phyloP scores from a whole-genome alignment of 2,797 vertebrate species.

The Synanceia verrucosa region DNA sequence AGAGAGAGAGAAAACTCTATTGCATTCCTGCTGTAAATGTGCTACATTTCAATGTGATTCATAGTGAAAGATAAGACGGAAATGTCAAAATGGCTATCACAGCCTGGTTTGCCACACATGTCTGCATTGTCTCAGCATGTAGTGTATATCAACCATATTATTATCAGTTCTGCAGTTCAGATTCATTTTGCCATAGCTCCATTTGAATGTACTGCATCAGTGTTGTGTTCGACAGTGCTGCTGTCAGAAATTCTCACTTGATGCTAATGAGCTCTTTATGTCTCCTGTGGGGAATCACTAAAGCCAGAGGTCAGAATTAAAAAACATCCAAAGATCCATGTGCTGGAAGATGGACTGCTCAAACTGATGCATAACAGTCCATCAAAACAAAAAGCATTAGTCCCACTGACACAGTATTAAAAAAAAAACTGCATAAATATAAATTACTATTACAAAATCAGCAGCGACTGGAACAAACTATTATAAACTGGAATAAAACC shows the following conservation, averaged over 20 bases:
- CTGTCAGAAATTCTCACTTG: background rate
- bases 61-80: constrained; percentile 6
- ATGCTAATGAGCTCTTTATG: background rate
- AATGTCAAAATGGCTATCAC: constrained; percentile 13
- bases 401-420: constrained; percentile 8
- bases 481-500: constrained; percentile 47
- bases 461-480: constrained; percentile 21
- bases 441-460: constrained; percentile 28
- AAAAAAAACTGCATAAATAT: constrained; percentile 19
- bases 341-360: constrained; percentile 21
- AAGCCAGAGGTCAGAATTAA: constrained; percentile 19
- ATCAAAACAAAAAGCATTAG: constrained; percentile 27
- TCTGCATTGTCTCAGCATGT: background rate
- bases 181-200: background rate
- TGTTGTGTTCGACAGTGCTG: background rate
- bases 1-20: background rate
- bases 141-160: background rate
- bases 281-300: constrained; percentile 14
- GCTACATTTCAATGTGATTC: constrained; percentile 14
- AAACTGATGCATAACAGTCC: constrained; percentile 9
- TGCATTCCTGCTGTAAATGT: constrained; percentile 10
- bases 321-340: background rate
- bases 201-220: background rate
- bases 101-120: constrained; percentile 3
- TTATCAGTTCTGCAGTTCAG: background rate